Evolutionary conservation across 2,113 vertebrate species (phyloP), one percentile per base, ranked within the genome.

Genomic region (Puma concolor): DNA sequence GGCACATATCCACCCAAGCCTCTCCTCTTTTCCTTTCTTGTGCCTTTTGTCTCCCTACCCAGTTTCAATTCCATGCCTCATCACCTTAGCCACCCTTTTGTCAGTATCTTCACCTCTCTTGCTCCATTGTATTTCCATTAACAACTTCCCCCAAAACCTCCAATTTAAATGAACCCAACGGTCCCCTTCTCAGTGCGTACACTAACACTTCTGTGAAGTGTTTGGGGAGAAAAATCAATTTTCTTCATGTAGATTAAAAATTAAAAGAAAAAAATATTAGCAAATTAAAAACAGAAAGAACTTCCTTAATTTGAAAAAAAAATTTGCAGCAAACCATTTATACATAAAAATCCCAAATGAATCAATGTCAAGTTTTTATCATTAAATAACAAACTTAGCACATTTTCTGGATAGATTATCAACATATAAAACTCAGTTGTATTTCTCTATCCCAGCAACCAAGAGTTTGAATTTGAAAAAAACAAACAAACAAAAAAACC

Each of bases 221-320:
- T 52, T 64, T 19, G 0, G 0, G 23, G 12, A 57, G 5, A 87
- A 48, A 66, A 66, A 64, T 74, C n/a, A 86, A 25, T 54, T 64
- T 69, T 91, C 17, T 44, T 92, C 33, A 21, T 23, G 14, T 64
- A 81, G 76, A 82, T 93, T 63, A 85, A 91, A 83, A 85, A 27
- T 16, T 63, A 63, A 84, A 83, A 92, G 54, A 21, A 85, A 31
- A 41, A 74, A 31, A 15, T 60, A 29, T 52, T 83, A 63, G 14
- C 38, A 44, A 36, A 44, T 52, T 50, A 90, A 74, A 74, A 89
- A 36, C 36, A 69, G 27, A 87, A 29, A 11, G 50, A 90, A 85
- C 16, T 6, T 81, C 50, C 38, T 80, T 87, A 64, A 93, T 85
- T 91, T 66, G 7, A 60, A 82, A 89, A 81, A 44, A 76, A 17